Evolutionary conservation across 2,797 vertebrate species (phyloP).

Genomic region (Galago senegalensis): DNA sequence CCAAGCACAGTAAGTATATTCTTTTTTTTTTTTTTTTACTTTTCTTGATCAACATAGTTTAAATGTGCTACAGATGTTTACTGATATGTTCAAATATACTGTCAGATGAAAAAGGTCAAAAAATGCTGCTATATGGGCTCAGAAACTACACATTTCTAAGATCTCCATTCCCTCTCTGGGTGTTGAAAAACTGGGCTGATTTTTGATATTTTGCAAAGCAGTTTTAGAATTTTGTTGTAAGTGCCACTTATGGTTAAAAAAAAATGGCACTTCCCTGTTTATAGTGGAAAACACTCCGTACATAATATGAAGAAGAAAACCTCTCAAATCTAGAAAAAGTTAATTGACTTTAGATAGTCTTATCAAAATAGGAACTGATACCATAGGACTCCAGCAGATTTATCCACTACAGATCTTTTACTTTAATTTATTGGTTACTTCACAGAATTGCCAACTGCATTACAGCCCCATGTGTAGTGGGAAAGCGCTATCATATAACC

Average conservation of each 20-base stretch:
- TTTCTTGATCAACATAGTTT: no score
- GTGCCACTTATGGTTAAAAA: conserved; percentile 63
- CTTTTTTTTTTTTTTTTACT: no score
- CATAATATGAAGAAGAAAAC: conserved; percentile 74
- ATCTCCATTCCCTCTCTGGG: conserved; percentile 57
- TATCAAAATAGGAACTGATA: conserved; percentile 84
- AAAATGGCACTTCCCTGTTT: conserved; percentile 67
- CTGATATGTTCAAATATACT: no score
- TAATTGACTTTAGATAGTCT: conserved; percentile 85
- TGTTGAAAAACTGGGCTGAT: conserved; percentile 69
- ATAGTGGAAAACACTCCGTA: conserved; percentile 78
- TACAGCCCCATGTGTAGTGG: conserved; percentile 80
- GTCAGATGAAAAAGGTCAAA: no score
- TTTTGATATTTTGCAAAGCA: conserved; percentile 78
- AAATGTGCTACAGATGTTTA: no score
- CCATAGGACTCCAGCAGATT: conserved; percentile 81
- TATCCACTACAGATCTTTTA: conserved; percentile 87
- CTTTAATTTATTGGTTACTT: conserved; percentile 90
- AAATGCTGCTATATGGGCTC: background rate
- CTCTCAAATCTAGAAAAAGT: conserved; percentile 76
- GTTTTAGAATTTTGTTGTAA: conserved; percentile 76
- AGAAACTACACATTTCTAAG: conserved; percentile 24
- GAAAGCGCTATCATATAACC: conserved; percentile 84
- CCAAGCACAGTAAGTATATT: no score
- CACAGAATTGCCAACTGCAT: conserved; percentile 83